Percentiles rank a stretch among this genome's conserved stretches.
Conservation (phyloP, 1,140 invertebrate genomes). For the Stegodyphus mimosarum region DNA sequence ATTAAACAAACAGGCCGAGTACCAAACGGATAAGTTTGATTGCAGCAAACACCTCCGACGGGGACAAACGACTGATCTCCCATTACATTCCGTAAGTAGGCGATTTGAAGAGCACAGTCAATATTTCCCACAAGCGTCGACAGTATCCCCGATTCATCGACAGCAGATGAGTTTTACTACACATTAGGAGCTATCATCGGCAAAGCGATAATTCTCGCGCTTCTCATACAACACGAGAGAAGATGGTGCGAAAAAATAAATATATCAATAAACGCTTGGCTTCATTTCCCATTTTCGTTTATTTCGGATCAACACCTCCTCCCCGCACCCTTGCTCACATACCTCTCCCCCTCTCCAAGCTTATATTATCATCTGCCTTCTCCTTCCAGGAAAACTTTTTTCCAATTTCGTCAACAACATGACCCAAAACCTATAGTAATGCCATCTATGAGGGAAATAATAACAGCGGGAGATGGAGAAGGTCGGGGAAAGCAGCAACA, state of each 20-base stretch:
- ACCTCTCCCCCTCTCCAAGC: neutral
- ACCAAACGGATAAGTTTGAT: too few species aligned
- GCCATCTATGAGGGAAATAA: neutral
- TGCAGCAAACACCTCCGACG: too few species aligned
- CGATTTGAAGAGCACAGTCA: constrained; percentile 30
- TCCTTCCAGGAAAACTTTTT: neutral
- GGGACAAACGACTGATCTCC: constrained; percentile 15
- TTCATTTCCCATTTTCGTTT: neutral
- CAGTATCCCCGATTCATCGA: neutral
- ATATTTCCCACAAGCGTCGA: constrained; percentile 7
- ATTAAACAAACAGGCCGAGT: too few species aligned
- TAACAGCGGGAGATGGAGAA: neutral
- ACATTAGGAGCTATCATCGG: constrained; percentile 41
- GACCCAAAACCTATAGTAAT: constrained; percentile 27
- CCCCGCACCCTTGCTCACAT: neutral
- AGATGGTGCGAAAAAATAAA: neutral
- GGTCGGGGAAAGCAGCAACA: neutral
- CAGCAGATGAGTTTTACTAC: constrained; percentile 20
- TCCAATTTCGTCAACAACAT: neutral
- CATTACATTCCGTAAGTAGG: constrained; percentile 16
- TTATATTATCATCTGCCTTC: too few species aligned
- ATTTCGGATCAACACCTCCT: constrained; percentile 1
- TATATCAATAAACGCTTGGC: constrained; percentile 24
- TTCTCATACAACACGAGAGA: constrained; percentile 12
- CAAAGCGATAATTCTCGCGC: constrained; percentile 33